Evolutionary conservation across 2,888 invertebrate species (phyloP).

Genomic region (Phaedon cochleariae): DNA sequence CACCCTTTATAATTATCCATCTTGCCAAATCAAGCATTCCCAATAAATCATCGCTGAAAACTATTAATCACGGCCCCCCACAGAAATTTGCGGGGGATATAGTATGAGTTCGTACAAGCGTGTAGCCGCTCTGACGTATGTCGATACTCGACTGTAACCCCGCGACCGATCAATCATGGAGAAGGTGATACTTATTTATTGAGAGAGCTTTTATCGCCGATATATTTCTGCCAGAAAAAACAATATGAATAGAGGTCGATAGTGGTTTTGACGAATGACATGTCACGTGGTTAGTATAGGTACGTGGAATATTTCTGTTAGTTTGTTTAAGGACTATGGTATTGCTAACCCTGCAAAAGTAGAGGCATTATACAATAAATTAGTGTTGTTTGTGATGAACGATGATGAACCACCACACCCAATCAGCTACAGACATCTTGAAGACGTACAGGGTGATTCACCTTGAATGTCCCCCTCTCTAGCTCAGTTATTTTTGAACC

Average conservation of each 20-base stretch:
- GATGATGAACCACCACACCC: too few relatives aligned
- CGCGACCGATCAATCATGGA: conserved; percentile 34
- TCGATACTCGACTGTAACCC: conserved; percentile 27
- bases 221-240: not conserved
- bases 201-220: conserved; percentile 32
- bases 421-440: too few relatives aligned
- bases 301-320: not conserved
- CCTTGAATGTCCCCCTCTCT: too few relatives aligned
- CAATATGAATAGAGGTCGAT: not conserved
- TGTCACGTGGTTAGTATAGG: not conserved
- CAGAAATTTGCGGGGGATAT: not conserved
- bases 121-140: conserved; percentile 26
- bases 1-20: conserved; percentile 3
- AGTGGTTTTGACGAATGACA: not conserved
- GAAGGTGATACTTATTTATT: conserved; percentile 38
- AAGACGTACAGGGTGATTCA: too few relatives aligned
- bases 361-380: too few relatives aligned
- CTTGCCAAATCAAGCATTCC: not conserved
- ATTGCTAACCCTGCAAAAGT: too few relatives aligned
- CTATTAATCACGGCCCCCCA: conserved; percentile 15
- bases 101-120: conserved; percentile 8
- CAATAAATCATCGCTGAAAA: conserved; percentile 16
- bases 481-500: too few relatives aligned
- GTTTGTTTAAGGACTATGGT: too few relatives aligned
- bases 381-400: too few relatives aligned